phyloP scores from a whole-genome alignment of 1,140 invertebrate species.

The Goniozus legneri region DNA sequence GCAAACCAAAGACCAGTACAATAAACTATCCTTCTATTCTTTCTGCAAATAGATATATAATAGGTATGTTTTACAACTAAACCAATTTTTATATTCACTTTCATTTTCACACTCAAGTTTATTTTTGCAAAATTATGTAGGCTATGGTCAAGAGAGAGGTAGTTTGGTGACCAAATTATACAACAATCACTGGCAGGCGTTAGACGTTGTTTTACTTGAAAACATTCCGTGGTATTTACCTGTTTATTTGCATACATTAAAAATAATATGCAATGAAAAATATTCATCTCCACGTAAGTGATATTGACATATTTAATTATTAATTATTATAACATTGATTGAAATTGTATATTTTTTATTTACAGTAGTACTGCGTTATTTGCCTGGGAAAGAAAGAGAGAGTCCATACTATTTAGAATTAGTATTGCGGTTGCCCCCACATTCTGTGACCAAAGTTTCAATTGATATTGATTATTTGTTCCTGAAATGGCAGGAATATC shows the following conservation, averaged over 20 bases:
- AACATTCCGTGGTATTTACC: slow-evolving; percentile 93
- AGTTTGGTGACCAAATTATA: slow-evolving; percentile 78
- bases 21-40: slow-evolving; percentile 66
- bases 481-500: slow-evolving; percentile 98
- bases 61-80: slow-evolving; percentile 53
- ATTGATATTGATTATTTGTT: slow-evolving; percentile 93
- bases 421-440: slow-evolving; percentile 72
- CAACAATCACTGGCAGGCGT: slow-evolving; percentile 70
- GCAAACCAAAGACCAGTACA: slow-evolving; percentile 46
- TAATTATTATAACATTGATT: slow-evolving; percentile 9
- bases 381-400: slow-evolving; percentile 79
- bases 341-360: slow-evolving; percentile 9
- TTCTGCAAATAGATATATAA: slow-evolving; percentile 76
- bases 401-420: slow-evolving; percentile 89
- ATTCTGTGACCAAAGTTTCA: slow-evolving; percentile 76
- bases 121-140: slow-evolving; percentile 25
- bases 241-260: slow-evolving; percentile 86
- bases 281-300: slow-evolving; percentile 61
- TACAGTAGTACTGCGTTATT: slow-evolving; percentile 62
- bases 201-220: slow-evolving; percentile 71
- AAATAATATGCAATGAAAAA: slow-evolving; percentile 60
- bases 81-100: slow-evolving; percentile 5
- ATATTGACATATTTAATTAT: slow-evolving; percentile 5
- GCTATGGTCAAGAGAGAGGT: slow-evolving; percentile 80
- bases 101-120: slow-evolving; percentile 8